phyloP scores from a whole-genome alignment of 1,140 invertebrate genomes.

The Bombus pascuorum region DNA sequence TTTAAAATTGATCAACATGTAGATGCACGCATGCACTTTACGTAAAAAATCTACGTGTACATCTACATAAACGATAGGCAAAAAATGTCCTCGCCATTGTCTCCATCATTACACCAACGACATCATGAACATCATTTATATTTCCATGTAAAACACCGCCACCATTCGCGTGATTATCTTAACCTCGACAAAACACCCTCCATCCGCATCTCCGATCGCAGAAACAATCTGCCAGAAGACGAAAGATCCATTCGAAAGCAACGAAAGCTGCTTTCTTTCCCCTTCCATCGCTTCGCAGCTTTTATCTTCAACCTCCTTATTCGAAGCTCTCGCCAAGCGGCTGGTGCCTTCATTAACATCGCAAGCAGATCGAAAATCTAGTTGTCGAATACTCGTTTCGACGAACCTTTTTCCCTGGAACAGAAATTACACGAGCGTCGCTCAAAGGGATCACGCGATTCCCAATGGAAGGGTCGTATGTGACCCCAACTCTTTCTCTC shows the following conservation, averaged over 20 bases:
- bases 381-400: not conserved
- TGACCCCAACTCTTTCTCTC: not conserved
- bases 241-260: not conserved
- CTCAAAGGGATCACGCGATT: constrained; percentile 6
- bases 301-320: not conserved
- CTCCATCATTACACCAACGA: not conserved
- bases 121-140: not conserved
- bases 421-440: not conserved
- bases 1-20: no score
- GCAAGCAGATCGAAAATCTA: constrained; percentile 15
- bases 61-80: no score
- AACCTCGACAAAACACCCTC: no score
- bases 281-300: not conserved
- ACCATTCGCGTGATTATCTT: not conserved
- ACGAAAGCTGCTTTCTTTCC: not conserved
- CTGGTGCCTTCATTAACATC: not conserved
- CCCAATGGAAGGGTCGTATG: not conserved
- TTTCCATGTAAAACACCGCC: not conserved
- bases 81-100: no score
- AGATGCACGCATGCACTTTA: no score
- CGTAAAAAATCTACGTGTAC: no score
- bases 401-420: not conserved
- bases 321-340: not conserved
- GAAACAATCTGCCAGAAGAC: not conserved
- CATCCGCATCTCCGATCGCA: not conserved